Percentiles rank a stretch among this genome's conserved stretches.
Conservation (phyloP, 2,797 vertebrate species). For the Sphenopsis melanotis region DNA sequence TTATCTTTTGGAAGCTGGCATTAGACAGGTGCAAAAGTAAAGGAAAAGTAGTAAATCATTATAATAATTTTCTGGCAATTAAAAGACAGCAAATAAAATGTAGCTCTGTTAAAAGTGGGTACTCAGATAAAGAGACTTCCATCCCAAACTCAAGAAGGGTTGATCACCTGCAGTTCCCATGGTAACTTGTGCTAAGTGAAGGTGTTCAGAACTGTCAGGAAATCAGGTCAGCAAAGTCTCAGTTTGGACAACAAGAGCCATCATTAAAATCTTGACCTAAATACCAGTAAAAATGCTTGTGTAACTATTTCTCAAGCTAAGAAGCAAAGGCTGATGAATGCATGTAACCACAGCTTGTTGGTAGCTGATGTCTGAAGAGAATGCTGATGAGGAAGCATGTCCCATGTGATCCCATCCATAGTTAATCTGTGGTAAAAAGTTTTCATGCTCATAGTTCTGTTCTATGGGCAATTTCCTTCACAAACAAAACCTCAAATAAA, state of each 20-base stretch:
- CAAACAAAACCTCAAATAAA: not conserved
- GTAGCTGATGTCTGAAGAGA: not conserved
- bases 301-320: not conserved
- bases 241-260: not conserved
- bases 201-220: not conserved
- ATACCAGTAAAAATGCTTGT: not conserved
- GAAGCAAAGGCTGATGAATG: not conserved
- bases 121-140: not conserved
- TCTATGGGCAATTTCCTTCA: not conserved
- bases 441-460: not conserved
- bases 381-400: not conserved
- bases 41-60: not conserved
- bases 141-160: not conserved
- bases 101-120: not conserved
- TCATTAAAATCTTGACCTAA: slow-evolving; percentile 15
- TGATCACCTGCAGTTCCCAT: not conserved
- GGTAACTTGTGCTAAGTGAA: not conserved
- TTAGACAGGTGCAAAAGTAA: not conserved
- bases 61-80: not conserved
- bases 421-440: not conserved
- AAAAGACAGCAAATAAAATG: not conserved
- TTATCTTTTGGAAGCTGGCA: not conserved
- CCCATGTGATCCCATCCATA: not conserved
- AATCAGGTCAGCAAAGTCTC: not conserved
- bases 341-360: not conserved